Percentiles rank a stretch among this genome's conserved stretches.
These are phyloP conservation scores for Platorchestia sp. DNA, from an alignment of 1,140 invertebrate species.

Conservation along the genomic window DNA sequence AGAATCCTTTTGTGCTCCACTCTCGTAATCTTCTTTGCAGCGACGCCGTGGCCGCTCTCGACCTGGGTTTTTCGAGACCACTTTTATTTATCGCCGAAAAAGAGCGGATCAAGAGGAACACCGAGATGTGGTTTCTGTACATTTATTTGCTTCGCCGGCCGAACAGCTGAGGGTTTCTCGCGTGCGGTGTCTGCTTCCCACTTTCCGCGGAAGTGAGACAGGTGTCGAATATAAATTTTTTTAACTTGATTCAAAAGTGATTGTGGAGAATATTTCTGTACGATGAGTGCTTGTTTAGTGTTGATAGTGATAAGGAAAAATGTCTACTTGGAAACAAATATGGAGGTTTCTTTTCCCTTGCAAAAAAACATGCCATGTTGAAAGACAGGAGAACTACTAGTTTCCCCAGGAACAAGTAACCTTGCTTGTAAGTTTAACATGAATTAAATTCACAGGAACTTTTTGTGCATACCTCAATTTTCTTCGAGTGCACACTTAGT, in stretches of 20 bases:
- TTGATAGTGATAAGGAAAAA: neutral
- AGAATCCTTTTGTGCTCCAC: conserved; percentile 40
- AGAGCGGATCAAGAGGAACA: neutral
- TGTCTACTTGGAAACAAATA: neutral
- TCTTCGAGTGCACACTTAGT: no score
- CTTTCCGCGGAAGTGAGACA: neutral
- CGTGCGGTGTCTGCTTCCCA: neutral
- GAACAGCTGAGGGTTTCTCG: neutral
- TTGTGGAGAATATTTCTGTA: neutral
- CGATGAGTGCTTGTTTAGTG: neutral
- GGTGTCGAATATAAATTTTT: neutral
- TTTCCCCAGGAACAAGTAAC: no score
- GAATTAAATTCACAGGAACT: no score
- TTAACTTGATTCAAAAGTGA: neutral
- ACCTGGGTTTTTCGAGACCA: neutral
- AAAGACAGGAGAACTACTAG: no score
- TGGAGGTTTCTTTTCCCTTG: no score
- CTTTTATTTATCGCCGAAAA: neutral
- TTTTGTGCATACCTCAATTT: no score
- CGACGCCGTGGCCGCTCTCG: conserved; percentile 15
- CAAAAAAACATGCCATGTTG: neutral
- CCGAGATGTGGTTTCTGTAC: neutral
- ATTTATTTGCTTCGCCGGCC: neutral
- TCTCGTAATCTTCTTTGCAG: conserved; percentile 47
- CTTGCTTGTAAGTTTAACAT: no score